Conservation (phyloP, 2,113 vertebrate genomes). For the Takifugu bimaculatus region DNA sequence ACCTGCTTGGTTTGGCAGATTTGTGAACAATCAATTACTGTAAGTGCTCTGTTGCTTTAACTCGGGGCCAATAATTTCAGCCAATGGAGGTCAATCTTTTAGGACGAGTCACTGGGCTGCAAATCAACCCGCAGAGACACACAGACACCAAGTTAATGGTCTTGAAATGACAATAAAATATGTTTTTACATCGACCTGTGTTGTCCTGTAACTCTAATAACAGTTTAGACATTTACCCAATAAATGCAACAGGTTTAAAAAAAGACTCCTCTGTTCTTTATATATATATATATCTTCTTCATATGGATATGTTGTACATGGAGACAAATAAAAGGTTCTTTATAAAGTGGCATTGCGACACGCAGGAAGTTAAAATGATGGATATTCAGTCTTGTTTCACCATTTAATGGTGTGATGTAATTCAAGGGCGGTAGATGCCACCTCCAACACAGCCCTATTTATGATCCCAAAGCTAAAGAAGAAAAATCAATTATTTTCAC, state of each 20-base stretch:
- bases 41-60: constrained; percentile 58
- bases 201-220: constrained; percentile 9
- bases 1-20: constrained; percentile 37
- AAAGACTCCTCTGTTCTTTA: constrained; percentile 22
- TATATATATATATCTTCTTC: not conserved
- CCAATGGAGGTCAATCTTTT: constrained; percentile 43
- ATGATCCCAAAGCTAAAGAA: not conserved
- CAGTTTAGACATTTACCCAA: constrained; percentile 15
- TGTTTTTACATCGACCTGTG: constrained; percentile 1
- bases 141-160: not conserved
- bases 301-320: no score
- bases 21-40: constrained; percentile 54
- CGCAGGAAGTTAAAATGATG: not conserved
- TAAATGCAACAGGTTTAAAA: constrained; percentile 23
- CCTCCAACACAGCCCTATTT: not conserved
- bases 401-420: not conserved
- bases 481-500: not conserved
- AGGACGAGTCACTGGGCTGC: constrained; percentile 26
- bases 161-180: constrained; percentile 19
- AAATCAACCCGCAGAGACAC: constrained; percentile 45
- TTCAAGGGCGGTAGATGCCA: not conserved
- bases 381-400: not conserved
- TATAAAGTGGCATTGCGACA: not conserved
- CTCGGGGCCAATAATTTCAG: constrained; percentile 34
- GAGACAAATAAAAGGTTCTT: no score